Evolutionary conservation across 2,888 invertebrate genomes (phyloP), one percentile per base, ranked within the genome.

Genomic region (Pocota personata): DNA sequence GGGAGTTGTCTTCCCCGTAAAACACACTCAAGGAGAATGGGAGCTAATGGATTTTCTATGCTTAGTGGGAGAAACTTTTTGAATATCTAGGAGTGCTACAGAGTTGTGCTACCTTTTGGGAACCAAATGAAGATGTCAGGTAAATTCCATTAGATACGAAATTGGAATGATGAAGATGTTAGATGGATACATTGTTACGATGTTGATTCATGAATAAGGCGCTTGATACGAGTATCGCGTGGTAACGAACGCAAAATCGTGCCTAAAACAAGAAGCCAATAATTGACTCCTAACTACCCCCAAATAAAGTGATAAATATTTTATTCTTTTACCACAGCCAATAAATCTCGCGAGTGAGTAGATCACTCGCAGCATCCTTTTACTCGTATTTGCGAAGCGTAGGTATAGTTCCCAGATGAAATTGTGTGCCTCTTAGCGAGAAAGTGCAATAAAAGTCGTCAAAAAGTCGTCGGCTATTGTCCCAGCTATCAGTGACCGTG

Each of bases 301-400:
- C 67, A 80, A 79, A 84, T 75, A 84, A 79, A 84, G 84, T 66
- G 84, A 84, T 86, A 82, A 86, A 86, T 43, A 82, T 76, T 82
- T 80, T 82, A 80, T 86, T 60, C 76, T 52, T 86, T 86, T 86
- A 82, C 82, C 71, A 72, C 77, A 57, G 60, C 30, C 43, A 75
- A 84, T 84, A 80, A 84, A 80, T 75, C 75, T 60, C 84, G 80
- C 84, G 80, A 72, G 37, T 1, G 14, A 52, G 50, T 40, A 37
- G 8, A 10, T 10, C 21, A 62, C 30, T 24, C 8, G 12, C 24
- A 52, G 55, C 40, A 55, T 64, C 55, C 66, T 62, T 69, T 50
- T 40, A n/a, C n/a, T n/a, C n/a, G n/a, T 40, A 1, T 40, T 0
- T 50, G 55, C 37, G 32, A 66, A 55, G 14, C 37, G 16, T n/a